Evolutionary conservation across 2,113 vertebrate species (phyloP).

Genomic region (Sus scrofa): DNA sequence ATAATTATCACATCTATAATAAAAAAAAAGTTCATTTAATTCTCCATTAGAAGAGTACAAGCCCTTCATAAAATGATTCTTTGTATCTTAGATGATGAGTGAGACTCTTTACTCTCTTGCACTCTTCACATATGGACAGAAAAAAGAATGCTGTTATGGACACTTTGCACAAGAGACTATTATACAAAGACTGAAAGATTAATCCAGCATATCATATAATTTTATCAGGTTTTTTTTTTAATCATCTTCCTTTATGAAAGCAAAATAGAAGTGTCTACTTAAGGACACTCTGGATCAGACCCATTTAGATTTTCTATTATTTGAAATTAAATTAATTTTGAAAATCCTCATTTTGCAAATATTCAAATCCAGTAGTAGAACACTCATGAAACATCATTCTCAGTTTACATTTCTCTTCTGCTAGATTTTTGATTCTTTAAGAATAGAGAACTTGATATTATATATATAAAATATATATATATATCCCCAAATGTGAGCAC

Average conservation of each 20-base stretch:
- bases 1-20: background rate
- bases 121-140: background rate
- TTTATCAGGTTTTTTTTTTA: background rate
- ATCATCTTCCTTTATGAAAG: background rate
- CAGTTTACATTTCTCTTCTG: background rate
- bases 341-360: background rate
- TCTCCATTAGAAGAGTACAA: background rate
- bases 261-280: background rate
- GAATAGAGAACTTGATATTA: background rate
- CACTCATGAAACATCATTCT: background rate
- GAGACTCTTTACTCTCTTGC: background rate
- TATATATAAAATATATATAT: no score
- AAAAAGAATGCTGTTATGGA: background rate
- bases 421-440: background rate
- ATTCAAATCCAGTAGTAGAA: background rate
- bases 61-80: background rate
- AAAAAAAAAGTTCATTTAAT: constrained; percentile 49
- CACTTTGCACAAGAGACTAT: background rate
- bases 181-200: background rate
- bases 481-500: background rate
- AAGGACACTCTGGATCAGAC: background rate
- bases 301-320: background rate
- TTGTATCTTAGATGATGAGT: background rate
- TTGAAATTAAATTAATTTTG: background rate
- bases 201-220: background rate